Evolutionary conservation across 1,140 invertebrate species (phyloP), one percentile per base, ranked within the genome.

Genomic region (Bombus huntii): DNA sequence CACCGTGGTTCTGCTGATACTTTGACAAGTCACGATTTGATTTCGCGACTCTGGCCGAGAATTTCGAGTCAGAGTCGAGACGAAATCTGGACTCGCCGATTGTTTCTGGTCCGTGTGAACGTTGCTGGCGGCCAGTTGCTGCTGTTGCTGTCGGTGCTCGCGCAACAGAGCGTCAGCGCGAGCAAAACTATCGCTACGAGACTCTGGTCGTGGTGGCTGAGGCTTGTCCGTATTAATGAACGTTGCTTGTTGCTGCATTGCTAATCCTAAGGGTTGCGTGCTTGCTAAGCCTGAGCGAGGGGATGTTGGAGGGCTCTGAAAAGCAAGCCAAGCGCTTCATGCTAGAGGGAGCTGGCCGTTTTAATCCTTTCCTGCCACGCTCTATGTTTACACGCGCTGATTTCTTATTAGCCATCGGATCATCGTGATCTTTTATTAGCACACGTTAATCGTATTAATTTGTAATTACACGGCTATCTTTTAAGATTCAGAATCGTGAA

Each of bases 231-330:
- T 73, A 80, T 71, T 75, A 75, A 79, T 47, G 75, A 78, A 59
- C 42, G 84, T 34, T 37, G 84, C 47, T 68, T 89, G 83, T 59
- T 88, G 87, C 78, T 83, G 73, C 78, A 88, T 88, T 83, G 88
- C 87, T 88, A 91, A 86, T 87, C 92, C 91, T 91, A 91, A 90
- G 86, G 91, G 88, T 80, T 91, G 89, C 73, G 91, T 89, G 88
- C 90, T 90, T 86, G 81, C 87, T 90, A 91, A 90, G 80, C 87
- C 90, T 72, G 91, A 77, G 85, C 91, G 89, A 65, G 93, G 92
- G 91, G 94, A 94, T 88, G 94, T 90, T 74, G 93, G 93, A 89
- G 94, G 93, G 91, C 93, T 95, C 95, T 95, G 94, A 80, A 93
- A 93, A 83, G 91, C 91, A 93, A 95, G 93, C 93, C 85, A 94